phyloP scores from a whole-genome alignment of 2,888 invertebrate genomes.

The Oxyscelio sp. region DNA sequence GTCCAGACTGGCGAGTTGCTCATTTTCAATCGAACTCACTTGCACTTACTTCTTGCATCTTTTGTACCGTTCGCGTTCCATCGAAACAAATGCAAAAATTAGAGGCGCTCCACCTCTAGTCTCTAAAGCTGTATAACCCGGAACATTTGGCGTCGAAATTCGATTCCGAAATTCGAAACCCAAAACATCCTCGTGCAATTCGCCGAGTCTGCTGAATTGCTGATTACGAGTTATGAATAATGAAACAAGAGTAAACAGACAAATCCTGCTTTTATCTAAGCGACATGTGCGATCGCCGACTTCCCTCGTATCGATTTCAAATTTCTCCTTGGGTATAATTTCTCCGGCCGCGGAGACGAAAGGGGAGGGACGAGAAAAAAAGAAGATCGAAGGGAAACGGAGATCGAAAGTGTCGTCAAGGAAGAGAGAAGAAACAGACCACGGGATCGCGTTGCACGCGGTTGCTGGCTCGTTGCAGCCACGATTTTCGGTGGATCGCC shows the following conservation, averaged over 20 bases:
- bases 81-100: not conserved
- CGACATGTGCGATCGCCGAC: slow-evolving; percentile 68
- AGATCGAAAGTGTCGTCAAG: slow-evolving; percentile 46
- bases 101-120: not conserved
- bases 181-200: not conserved
- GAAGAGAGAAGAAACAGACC: slow-evolving; percentile 43
- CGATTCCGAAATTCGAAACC: not conserved
- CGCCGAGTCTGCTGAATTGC: not conserved
- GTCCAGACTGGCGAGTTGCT: slow-evolving; percentile 39
- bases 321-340: slow-evolving; percentile 79
- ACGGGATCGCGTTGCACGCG: slow-evolving; percentile 79
- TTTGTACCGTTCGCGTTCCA: not conserved
- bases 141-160: not conserved
- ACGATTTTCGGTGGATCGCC: not conserved
- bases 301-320: slow-evolving; percentile 80
- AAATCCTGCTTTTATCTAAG: slow-evolving; percentile 79
- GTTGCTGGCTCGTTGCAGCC: not conserved
- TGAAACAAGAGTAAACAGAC: slow-evolving; percentile 73
- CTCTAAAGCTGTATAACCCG: not conserved
- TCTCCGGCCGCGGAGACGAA: slow-evolving; percentile 41
- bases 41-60: slow-evolving; percentile 24
- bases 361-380: slow-evolving; percentile 19
- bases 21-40: slow-evolving; percentile 53
- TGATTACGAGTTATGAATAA: slow-evolving; percentile 49
- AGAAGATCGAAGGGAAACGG: slow-evolving; percentile 29